These are phyloP conservation scores for Bradypus variegatus DNA, from an alignment of 2,797 vertebrate species.

Conservation along the genomic window DNA sequence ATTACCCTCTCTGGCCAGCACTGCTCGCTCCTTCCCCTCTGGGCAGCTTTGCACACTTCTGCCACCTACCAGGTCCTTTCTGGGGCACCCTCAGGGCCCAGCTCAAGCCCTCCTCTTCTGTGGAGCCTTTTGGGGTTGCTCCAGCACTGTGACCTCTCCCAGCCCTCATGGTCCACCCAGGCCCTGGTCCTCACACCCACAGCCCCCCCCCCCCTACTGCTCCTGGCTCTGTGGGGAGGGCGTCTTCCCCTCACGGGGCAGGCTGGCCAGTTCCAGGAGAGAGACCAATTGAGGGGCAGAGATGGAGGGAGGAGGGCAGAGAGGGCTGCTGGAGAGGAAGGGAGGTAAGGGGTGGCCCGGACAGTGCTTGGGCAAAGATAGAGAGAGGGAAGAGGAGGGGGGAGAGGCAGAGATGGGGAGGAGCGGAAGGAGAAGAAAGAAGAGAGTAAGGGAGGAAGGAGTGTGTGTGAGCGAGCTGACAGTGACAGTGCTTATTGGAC, in stretches of 20 bases:
- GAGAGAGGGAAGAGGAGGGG: not conserved
- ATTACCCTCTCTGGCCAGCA: not conserved
- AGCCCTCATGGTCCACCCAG: no score
- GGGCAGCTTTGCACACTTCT: not conserved
- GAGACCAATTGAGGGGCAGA: not conserved
- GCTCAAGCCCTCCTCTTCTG: not conserved
- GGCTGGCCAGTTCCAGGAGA: not conserved
- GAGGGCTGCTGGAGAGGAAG: not conserved
- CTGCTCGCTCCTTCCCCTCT: not conserved
- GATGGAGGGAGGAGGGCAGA: not conserved
- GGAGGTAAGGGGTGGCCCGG: not conserved
- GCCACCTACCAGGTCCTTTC: not conserved
- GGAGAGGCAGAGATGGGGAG: not conserved
- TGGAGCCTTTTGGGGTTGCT: no score
- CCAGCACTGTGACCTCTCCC: not conserved
- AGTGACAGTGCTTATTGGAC: conserved; percentile 55
- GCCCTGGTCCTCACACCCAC: not conserved
- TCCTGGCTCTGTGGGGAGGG: not conserved
- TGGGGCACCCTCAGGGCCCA: not conserved
- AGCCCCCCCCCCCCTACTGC: no score
- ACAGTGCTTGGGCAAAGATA: not conserved
- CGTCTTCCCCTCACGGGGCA: not conserved
- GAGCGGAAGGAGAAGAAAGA: not conserved
- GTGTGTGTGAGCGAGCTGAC: conserved; percentile 32
- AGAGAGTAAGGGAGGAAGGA: not conserved